Conservation (phyloP, 2,113 vertebrate species). For the Motacilla tschutschensis region DNA sequence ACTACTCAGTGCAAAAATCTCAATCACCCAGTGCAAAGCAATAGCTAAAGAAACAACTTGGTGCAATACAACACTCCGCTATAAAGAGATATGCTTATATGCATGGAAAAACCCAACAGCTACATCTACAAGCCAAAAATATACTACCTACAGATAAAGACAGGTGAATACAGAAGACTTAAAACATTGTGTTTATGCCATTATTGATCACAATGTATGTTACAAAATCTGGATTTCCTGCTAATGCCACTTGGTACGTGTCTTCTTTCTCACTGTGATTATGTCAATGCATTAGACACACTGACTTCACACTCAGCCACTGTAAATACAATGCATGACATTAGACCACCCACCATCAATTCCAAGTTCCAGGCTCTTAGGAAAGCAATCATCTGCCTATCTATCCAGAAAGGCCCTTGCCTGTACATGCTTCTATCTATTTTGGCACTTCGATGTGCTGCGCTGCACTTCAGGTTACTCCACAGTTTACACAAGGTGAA, state of each 20-base stretch:
- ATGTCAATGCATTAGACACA: neutral
- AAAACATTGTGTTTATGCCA: neutral
- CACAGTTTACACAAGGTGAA: neutral
- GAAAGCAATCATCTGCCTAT: neutral
- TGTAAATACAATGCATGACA: neutral
- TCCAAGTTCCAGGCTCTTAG: neutral
- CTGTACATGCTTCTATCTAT: neutral
- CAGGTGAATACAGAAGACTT: neutral
- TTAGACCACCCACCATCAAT: neutral
- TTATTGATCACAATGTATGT: neutral
- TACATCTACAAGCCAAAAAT: neutral
- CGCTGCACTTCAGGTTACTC: neutral
- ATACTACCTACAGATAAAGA: neutral
- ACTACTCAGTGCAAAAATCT: too few species aligned
- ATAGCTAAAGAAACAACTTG: too few species aligned
- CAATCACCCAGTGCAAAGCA: too few species aligned
- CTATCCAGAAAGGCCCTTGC: neutral
- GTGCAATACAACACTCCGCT: neutral
- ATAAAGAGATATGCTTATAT: accelerated
- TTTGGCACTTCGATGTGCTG: neutral
- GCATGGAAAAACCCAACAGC: neutral
- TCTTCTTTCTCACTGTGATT: neutral
- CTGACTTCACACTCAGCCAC: neutral
- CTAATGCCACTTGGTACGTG: accelerated
- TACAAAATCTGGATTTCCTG: neutral